Evolutionary conservation across 1,140 invertebrate species (phyloP).

Genomic region (Rhynchophorus ferrugineus): DNA sequence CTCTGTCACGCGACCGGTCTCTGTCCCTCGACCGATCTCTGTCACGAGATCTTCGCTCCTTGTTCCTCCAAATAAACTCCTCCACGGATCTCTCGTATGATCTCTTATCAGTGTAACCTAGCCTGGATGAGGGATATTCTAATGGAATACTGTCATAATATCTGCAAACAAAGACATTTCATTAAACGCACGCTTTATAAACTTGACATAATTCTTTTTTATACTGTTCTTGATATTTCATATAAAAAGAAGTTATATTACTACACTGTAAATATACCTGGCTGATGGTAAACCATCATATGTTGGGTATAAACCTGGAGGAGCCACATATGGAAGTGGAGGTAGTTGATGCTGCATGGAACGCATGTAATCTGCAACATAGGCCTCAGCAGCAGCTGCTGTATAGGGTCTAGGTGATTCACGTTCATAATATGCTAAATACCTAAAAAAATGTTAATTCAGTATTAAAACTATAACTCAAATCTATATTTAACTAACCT

Average conservation of each 20-base stretch:
- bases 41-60: conserved; percentile 41
- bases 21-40: conserved; percentile 15
- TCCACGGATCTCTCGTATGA: conserved; percentile 85
- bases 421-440: conserved; percentile 36
- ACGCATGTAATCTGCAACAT: conserved; percentile 70
- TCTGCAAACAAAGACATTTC: conserved; percentile 31
- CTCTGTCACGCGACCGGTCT: conserved; percentile 7
- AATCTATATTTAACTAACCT: conserved; percentile 21
- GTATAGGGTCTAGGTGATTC: conserved; percentile 40
- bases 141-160: conserved; percentile 71
- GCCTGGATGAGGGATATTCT: conserved; percentile 50
- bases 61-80: conserved; percentile 81
- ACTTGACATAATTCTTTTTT: too few species aligned
- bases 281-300: conserved; percentile 66
- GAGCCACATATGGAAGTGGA: conserved; percentile 61
- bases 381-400: conserved; percentile 64
- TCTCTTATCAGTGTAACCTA: conserved; percentile 60
- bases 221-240: too few species aligned
- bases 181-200: too few species aligned
- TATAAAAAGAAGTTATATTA: too few species aligned
- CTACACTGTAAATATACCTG: conserved; percentile 3
- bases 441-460: conserved; percentile 6
- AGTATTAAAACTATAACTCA: background rate
- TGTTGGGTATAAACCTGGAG: conserved; percentile 51
- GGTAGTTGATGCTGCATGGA: conserved; percentile 74